Evolutionary conservation across 2,113 vertebrate genomes (phyloP), one percentile per base, ranked within the genome.

Genomic region (Centrocercus urophasianus): DNA sequence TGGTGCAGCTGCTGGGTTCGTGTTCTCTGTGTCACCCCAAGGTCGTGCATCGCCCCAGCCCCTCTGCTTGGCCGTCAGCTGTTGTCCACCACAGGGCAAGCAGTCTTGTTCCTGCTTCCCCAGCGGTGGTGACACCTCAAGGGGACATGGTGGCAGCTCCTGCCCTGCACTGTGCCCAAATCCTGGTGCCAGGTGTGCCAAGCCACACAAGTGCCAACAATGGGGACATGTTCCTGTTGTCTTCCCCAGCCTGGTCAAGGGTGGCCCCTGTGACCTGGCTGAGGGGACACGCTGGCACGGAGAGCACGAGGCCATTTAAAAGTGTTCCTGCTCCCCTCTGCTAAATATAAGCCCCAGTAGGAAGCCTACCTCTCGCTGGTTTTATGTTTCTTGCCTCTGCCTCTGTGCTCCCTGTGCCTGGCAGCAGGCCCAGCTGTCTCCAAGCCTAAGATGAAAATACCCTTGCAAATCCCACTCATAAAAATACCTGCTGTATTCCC

Each of bases 401-500:
- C 93, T 93, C 93, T 90, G 71, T 1, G 42, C 80, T 96, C 97
- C 95, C 92, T 97, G 65, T 89, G 96, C 96, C 97, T 94, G 93
- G 97, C 89, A 77, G 90, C n/a, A 43, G 89, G 67, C 90, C 96
- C 87, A 81, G 73, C 91, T 86, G 94, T 93, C 92, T 95, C 94
- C 91, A 89, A 90, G 80, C 45, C 66, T n/a, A 84, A 90, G 95
- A 97, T 97, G 97, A 98, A 98, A 98, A 98, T 98, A 98, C 96
- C 83, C 91, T 61, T 93, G 96, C 95, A 97, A 97, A 98, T 97
- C 97, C 95, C 76, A 82, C 95, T 97, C 83, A 93, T 97, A 96
- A 97, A 97, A 97, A 96, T 93, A 92, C 93, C 93, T 96, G 96
- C 93, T 96, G 97, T 97, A 96, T 97, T 97, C 95, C 95, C 96